These are phyloP conservation scores for Beroe forskalii DNA, from an alignment of 37 sponge, comb jelly and placozoan genomes.

Conservation along the genomic window DNA sequence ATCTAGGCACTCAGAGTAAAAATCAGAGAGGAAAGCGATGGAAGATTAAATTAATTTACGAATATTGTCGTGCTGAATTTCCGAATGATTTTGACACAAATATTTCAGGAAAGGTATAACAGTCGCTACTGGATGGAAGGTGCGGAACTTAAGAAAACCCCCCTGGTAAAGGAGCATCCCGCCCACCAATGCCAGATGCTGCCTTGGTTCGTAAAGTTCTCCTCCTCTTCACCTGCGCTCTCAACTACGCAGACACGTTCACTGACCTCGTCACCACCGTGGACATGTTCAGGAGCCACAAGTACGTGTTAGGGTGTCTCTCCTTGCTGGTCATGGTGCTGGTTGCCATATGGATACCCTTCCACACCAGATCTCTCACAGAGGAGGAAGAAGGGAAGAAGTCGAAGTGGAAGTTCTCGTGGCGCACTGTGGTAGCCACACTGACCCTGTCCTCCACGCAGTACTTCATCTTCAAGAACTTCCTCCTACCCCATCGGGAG, in stretches of 20 bases:
- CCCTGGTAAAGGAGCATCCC: not conserved
- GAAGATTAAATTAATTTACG: too few relatives aligned
- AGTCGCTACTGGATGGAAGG: constrained; percentile 24
- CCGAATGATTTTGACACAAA: too few relatives aligned
- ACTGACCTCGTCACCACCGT: not conserved
- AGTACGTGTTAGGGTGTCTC: not conserved
- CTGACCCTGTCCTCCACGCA: constrained; percentile 8
- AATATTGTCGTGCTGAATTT: too few relatives aligned
- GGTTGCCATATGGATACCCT: not conserved
- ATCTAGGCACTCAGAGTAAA: too few relatives aligned
- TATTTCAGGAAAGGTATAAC: too few relatives aligned
- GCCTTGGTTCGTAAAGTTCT: not conserved
- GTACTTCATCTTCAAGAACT: constrained; percentile 2
- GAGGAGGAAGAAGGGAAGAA: not conserved
- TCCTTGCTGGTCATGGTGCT: not conserved
- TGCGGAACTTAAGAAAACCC: not conserved
- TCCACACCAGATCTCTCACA: not conserved
- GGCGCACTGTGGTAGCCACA: not conserved
- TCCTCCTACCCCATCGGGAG: not conserved
- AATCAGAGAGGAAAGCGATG: too few relatives aligned
- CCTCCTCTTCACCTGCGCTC: not conserved
- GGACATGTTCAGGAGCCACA: not conserved
- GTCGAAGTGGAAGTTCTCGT: not conserved
- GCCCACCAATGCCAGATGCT: not conserved
- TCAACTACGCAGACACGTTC: not conserved